phyloP scores from a whole-genome alignment of 2,113 vertebrate genomes.

The Muntiacus muntjak region DNA sequence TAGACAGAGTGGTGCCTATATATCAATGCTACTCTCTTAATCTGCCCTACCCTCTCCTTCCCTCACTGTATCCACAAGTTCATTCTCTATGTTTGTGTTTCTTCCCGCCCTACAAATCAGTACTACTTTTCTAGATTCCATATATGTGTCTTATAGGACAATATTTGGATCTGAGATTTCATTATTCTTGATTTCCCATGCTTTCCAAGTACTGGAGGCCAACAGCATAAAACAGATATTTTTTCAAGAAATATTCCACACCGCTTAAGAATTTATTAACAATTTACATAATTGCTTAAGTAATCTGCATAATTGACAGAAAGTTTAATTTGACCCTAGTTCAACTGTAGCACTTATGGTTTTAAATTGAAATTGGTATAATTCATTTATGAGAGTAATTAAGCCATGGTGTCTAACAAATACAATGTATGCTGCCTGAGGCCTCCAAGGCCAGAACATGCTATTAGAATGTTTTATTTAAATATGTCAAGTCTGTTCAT shows the following conservation, averaged over 20 bases:
- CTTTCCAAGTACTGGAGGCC: conserved; percentile 55
- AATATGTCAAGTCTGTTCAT: conserved; percentile 85
- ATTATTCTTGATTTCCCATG: background rate
- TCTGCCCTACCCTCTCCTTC: background rate
- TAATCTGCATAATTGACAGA: conserved; percentile 86
- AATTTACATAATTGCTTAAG: conserved; percentile 86
- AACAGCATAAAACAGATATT: conserved; percentile 77
- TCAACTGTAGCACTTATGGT: conserved; percentile 87
- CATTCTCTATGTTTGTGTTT: background rate
- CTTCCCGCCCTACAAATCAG: background rate
- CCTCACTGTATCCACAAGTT: background rate
- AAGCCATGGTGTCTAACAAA: conserved; percentile 89
- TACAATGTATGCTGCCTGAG: conserved; percentile 84
- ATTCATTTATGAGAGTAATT: conserved; percentile 94
- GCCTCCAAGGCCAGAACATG: conserved; percentile 83
- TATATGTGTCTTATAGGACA: background rate
- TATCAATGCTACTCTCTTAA: background rate
- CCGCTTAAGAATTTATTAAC: conserved; percentile 87
- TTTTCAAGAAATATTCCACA: conserved; percentile 73
- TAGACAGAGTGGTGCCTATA: background rate
- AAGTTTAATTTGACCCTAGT: conserved; percentile 86
- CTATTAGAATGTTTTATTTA: conserved; percentile 87
- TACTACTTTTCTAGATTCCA: background rate
- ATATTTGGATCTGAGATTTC: conserved; percentile 20
- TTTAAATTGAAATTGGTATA: conserved; percentile 89